phyloP scores from a whole-genome alignment of 2,888 invertebrate species.

The Microdon myrmicae region DNA sequence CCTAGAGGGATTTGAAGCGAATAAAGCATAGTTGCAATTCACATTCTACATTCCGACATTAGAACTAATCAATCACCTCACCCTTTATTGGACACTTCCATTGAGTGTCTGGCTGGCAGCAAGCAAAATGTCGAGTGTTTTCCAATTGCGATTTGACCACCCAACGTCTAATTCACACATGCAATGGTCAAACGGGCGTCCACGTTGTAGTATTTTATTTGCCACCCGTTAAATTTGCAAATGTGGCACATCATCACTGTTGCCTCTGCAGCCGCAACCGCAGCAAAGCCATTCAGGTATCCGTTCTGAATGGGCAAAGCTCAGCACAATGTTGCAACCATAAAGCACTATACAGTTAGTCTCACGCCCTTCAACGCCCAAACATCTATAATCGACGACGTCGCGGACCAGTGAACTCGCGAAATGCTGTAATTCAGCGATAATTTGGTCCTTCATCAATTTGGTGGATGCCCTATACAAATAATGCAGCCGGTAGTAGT shows the following conservation, averaged over 20 bases:
- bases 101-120: no score
- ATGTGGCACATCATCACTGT: conserved; percentile 1
- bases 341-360: neutral
- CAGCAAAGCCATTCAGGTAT: neutral
- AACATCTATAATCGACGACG: conserved; percentile 29
- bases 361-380: conserved; percentile 6
- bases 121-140: no score
- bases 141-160: no score
- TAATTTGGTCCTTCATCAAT: conserved; percentile 49
- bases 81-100: no score
- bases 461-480: conserved; percentile 24
- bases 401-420: conserved; percentile 30
- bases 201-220: no score
- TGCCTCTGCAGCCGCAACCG: neutral
- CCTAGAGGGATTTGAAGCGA: no score
- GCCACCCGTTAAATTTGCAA: conserved; percentile 7
- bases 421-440: conserved; percentile 48
- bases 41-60: no score
- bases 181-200: no score
- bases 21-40: no score
- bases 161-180: no score
- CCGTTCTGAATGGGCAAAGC: neutral
- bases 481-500: neutral
- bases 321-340: conserved; percentile 1
- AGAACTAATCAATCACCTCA: no score